Evolutionary conservation across 2,113 vertebrate species (phyloP).

Genomic region (Syrrhaptes paradoxus): DNA sequence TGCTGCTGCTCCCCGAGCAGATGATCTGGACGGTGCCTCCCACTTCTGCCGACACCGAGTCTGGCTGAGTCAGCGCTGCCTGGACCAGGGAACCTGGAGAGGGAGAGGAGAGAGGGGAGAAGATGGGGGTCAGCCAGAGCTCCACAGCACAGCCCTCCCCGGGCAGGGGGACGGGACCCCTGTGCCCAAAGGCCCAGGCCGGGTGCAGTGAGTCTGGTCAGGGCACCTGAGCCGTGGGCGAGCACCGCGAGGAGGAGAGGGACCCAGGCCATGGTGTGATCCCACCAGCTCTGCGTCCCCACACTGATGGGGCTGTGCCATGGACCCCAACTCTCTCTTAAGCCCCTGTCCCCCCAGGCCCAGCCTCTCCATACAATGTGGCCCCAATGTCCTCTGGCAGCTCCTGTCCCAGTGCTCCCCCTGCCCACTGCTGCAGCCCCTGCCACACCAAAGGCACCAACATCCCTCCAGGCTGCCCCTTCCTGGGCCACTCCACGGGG

Average conservation of each 20-base stretch:
- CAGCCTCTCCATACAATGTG: not conserved
- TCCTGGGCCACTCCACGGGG: no score
- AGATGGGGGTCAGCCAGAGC: not conserved
- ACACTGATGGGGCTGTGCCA: no score
- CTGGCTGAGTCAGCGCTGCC: not conserved
- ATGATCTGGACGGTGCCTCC: not conserved
- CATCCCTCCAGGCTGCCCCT: fast-evolving
- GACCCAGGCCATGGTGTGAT: not conserved
- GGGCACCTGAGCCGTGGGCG: not conserved
- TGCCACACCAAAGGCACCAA: not conserved
- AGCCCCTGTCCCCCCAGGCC: not conserved
- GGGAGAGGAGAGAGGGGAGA: not conserved
- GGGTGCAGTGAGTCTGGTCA: no score
- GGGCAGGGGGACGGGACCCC: fast-evolving
- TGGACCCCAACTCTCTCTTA: not conserved
- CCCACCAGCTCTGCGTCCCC: not conserved
- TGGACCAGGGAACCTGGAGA: not conserved
- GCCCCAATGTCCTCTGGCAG: not conserved
- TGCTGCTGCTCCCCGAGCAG: not conserved
- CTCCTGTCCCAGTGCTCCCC: not conserved
- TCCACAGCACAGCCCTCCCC: no score
- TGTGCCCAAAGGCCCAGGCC: not conserved
- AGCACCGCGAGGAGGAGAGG: not conserved
- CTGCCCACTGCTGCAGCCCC: not conserved
- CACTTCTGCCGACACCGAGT: not conserved